Evolutionary conservation across 2,113 vertebrate species (phyloP), one percentile per base, ranked within the genome.

Genomic region (Syrmaticus mikado): DNA sequence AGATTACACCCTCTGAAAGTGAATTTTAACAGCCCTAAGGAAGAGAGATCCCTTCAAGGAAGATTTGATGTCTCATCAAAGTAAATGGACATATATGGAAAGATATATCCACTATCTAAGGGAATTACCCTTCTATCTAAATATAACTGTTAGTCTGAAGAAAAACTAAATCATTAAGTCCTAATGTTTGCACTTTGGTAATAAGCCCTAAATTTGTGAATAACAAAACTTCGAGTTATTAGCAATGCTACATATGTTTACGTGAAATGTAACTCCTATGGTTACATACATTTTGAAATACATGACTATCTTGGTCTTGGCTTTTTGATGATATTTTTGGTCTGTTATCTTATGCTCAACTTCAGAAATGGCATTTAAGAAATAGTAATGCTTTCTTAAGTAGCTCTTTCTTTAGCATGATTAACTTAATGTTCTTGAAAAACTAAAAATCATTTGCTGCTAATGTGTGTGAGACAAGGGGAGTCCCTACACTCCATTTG

Each of bases 291-390:
- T 81, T 65, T 74, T 46, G 55, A 76, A 87, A 73, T 66, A 62
- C 1, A 1, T 48, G 46, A 70, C 27, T 13, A 1, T 85, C 18
- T 70, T 80, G 14, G 25, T 80, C 67, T 87, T 34, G 38, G 87
- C 75, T 77, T 89, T 25, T 19, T 52, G 50, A n/a, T 85, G 93
- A 90, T 92, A 95, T 96, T 95, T 96, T 82, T 75, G 81, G 65
- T 83, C 87, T 52, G 50, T 60, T 90, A 83, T 61, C 48, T 82
- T 70, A 40, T 12, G 25, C 28, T 93, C 87, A 95, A 95, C 94
- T 94, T 94, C 66, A 80, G 50, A 90, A 83, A 34, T 85, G 75
- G 6, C 65, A 85, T 94, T 89, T 85, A 80, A 7, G 0, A 41
- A 70, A 60, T 13, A 74, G 50, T 38, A 74, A 0, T 77, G 76